Conservation (phyloP, 1,140 invertebrate species). For the Sesamia nonagrioides region DNA sequence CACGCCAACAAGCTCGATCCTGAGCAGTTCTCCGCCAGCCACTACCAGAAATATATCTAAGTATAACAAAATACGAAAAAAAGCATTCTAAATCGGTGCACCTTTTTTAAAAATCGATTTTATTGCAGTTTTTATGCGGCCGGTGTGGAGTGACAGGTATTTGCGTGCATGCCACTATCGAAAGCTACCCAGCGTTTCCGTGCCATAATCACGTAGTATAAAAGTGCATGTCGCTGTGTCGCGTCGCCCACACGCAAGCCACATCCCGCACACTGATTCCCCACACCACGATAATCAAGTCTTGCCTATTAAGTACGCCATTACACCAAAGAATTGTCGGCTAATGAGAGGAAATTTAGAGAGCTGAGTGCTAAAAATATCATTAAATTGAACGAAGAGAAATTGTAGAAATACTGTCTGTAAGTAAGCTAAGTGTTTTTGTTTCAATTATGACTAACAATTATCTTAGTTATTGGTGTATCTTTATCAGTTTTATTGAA, state of each 20-base stretch:
- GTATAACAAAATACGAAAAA: background rate
- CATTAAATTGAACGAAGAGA: background rate
- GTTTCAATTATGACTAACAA: background rate
- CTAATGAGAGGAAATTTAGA: conserved; percentile 39
- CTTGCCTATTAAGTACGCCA: conserved; percentile 50
- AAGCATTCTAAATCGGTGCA: background rate
- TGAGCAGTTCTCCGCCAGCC: too few species aligned
- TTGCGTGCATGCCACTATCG: conserved; percentile 54
- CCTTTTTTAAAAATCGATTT: conserved; percentile 36
- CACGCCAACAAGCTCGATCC: too few species aligned
- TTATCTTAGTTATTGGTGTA: too few species aligned
- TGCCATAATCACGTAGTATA: conserved; percentile 52
- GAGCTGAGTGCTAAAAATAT: conserved; percentile 15
- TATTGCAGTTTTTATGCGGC: conserved; percentile 41
- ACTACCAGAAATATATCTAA: too few species aligned
- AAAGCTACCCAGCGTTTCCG: conserved; percentile 56
- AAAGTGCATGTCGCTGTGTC: conserved; percentile 48
- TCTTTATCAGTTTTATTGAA: background rate
- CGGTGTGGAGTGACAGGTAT: conserved; percentile 18
- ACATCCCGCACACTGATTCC: conserved; percentile 50
- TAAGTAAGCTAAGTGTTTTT: background rate
- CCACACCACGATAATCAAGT: conserved; percentile 52
- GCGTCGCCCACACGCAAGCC: conserved; percentile 14
- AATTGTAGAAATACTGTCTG: background rate
- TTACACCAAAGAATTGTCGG: conserved; percentile 54